Base-by-base conservation (phyloP, 2,113 vertebrate genomes). In the Erpornis zantholeuca region DNA sequence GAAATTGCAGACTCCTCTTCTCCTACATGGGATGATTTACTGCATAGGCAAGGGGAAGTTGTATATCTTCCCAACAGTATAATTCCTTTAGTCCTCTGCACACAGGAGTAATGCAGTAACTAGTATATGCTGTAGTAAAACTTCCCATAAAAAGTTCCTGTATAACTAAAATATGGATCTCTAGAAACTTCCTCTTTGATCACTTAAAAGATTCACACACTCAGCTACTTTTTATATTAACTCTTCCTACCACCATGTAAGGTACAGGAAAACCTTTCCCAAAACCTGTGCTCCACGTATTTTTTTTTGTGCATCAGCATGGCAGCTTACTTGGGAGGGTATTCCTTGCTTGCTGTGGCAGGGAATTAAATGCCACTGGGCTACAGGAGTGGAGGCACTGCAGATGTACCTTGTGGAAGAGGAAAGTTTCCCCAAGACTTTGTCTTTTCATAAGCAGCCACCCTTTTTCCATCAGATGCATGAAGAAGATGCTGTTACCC, bases 361-460 rank as follows among this genome's bases (percentile, higher is more conserved):
- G 20, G 20, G 7, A 44, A 50, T 68, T 22, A 79, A 42, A 63
- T 17, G 33, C 29, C 4, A 3, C n/a, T 35, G 57, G 33, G 27
- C 40, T 24, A 31, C 0, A 0, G 59, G n/a, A 91, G 36, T 9
- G 0, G 33, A 29, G 11, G 31, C 9, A 35, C 1, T 4, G 42
- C 59, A 75, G 40, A 10, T 0, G 0, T 28, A 20, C 5, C 8
- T 27, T 27, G 16, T 1, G 0, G 47, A 59, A 63, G 16, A 68
- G 20, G 33, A 75, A 76, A 22, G 5, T 31, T 89, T 57, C 59
- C 68, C 56, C 35, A 44, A n/a, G 42, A 18, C 8, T 27, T 77
- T 25, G 3, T n/a, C 15, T 52, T 35, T 71, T 60, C 9, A 3
- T 0, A 1, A 68, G 29, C 17, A 44, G 36, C 5, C 4, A 1